Evolutionary conservation across 1,140 invertebrate genomes (phyloP).

Genomic region (Eumeta japonica): DNA sequence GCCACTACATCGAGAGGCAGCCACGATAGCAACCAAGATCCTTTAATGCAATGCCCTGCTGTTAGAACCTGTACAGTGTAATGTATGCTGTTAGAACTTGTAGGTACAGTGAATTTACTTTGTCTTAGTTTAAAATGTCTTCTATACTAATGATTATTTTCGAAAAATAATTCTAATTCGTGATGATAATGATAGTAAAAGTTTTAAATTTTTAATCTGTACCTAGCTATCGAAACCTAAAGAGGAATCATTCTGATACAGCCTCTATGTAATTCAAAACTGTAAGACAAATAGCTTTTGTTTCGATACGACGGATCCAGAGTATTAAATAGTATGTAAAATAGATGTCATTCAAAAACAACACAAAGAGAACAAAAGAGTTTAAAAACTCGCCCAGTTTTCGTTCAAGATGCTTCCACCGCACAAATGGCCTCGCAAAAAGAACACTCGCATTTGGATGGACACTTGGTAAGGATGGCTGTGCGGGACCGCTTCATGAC

Average conservation of each 20-base stretch:
- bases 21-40: slow-evolving; percentile 30
- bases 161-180: not conserved
- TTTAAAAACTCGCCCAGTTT: slow-evolving; percentile 56
- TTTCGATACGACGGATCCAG: too few species aligned
- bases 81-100: too few species aligned
- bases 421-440: slow-evolving; percentile 56
- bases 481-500: slow-evolving; percentile 39
- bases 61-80: slow-evolving; percentile 42
- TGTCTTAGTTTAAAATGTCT: not conserved
- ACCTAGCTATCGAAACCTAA: too few species aligned
- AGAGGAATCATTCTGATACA: too few species aligned
- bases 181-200: too few species aligned
- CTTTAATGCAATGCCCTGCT: slow-evolving; percentile 41
- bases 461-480: slow-evolving; percentile 63
- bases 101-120: too few species aligned
- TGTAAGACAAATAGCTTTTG: too few species aligned
- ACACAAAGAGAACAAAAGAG: too few species aligned
- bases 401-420: slow-evolving; percentile 62
- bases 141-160: not conserved
- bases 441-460: slow-evolving; percentile 47
- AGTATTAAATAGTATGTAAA: too few species aligned
- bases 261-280: too few species aligned
- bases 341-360: too few species aligned
- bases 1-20: slow-evolving; percentile 45
- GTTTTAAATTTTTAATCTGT: too few species aligned